Conservation (phyloP, 2,797 vertebrate genomes). For the Ispidina lecontei region DNA sequence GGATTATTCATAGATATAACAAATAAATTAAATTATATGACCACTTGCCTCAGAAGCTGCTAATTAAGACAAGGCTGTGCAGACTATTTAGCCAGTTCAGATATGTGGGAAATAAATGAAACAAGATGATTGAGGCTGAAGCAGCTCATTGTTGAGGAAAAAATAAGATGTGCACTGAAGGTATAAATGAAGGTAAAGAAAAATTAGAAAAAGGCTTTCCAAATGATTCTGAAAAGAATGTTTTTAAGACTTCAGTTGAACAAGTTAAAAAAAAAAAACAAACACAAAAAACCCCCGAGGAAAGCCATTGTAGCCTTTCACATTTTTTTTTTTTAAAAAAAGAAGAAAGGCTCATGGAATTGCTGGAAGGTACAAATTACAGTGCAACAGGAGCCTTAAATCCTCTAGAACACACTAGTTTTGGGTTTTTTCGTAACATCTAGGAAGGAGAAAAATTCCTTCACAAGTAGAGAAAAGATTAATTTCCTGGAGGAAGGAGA, state of each 20-base stretch:
- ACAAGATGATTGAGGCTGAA: background rate
- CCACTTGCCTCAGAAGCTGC: background rate
- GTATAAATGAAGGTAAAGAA: background rate
- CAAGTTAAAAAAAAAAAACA: background rate
- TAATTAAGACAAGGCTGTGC: background rate
- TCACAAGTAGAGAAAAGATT: background rate
- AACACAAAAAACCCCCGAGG: no score
- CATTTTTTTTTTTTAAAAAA: background rate
- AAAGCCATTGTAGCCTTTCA: background rate
- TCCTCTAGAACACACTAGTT: background rate
- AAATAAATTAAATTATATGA: background rate
- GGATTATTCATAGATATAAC: background rate
- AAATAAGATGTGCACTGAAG: background rate
- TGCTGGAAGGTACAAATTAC: background rate
- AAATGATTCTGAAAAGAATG: background rate
- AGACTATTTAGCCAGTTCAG: background rate
- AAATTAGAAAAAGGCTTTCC: background rate
- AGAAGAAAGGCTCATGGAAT: background rate
- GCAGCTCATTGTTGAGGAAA: background rate
- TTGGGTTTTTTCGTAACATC: background rate
- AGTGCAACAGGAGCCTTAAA: background rate
- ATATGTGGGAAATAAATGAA: background rate
- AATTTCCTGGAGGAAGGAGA: conserved; percentile 16
- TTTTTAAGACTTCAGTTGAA: background rate
- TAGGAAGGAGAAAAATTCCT: background rate